Evolutionary conservation across 2,888 invertebrate genomes (phyloP).

Genomic region (Himalopsyche kuldschensis): DNA sequence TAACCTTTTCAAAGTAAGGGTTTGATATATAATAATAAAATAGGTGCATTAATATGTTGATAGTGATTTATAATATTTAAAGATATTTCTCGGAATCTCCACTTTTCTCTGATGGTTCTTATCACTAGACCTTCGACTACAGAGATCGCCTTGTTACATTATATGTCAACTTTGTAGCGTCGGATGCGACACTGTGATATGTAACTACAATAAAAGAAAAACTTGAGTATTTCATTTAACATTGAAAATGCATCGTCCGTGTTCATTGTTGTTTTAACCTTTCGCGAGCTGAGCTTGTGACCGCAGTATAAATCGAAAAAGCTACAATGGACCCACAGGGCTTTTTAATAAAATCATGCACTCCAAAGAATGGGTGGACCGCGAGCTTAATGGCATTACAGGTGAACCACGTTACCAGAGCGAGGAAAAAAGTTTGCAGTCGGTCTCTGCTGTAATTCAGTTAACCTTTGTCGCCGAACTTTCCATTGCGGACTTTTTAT

Average conservation of each 20-base stretch:
- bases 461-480: constrained; percentile 7
- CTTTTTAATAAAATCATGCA: constrained; percentile 15
- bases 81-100: no score
- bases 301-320: not conserved
- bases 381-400: constrained; percentile 10
- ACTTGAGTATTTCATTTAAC: no score
- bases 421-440: constrained; percentile 10
- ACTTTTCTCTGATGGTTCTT: no score
- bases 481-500: not conserved
- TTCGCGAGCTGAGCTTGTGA: not conserved
- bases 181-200: no score
- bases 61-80: no score
- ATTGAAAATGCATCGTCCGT: not conserved
- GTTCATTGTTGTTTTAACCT: not conserved
- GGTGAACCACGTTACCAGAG: not conserved
- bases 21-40: no score
- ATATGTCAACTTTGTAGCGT: no score
- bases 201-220: no score
- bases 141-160: no score
- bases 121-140: no score
- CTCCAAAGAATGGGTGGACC: constrained; percentile 19
- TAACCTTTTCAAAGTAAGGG: no score
- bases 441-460: constrained; percentile 6
- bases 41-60: no score
- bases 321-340: not conserved